These are phyloP conservation scores for Drosophila kepulauana DNA, from an alignment of 1,140 invertebrate genomes.

Conservation along the genomic window DNA sequence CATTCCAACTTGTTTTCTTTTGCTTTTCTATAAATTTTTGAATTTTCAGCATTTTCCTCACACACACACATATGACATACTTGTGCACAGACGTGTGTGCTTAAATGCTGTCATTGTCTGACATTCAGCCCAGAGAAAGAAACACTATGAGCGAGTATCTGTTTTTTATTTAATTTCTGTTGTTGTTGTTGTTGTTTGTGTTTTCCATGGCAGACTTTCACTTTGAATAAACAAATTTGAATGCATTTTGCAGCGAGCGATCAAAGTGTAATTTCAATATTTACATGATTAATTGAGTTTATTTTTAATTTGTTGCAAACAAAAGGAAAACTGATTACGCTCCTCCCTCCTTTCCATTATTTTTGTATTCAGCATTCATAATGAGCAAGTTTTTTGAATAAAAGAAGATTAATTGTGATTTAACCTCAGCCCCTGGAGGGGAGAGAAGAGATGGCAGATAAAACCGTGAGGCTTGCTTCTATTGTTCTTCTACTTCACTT, in stretches of 20 bases:
- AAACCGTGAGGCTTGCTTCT: conserved; percentile 4
- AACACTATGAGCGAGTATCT: conserved; percentile 1
- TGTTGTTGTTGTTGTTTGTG: background rate
- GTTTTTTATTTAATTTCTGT: background rate
- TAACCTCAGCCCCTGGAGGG: conserved; percentile 45
- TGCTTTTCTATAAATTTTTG: conserved; percentile 73
- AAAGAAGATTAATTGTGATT: conserved; percentile 77
- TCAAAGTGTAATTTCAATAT: conserved; percentile 58
- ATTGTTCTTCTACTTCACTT: conserved; percentile 31
- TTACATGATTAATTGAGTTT: conserved; percentile 81
- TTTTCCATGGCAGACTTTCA: conserved; percentile 3
- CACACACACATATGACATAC: conserved; percentile 42
- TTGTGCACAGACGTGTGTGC: conserved; percentile 48
- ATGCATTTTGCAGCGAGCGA: conserved; percentile 5
- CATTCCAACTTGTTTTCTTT: conserved; percentile 26
- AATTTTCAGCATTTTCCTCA: conserved; percentile 45
- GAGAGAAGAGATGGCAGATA: background rate
- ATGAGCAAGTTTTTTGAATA: conserved; percentile 48
- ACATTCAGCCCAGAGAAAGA: conserved; percentile 11
- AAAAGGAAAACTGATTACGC: conserved; percentile 72
- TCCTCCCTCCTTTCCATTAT: background rate
- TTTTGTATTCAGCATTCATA: conserved; percentile 22
- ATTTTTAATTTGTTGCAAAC: conserved; percentile 78
- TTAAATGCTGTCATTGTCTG: conserved; percentile 59
- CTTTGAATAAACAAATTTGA: conserved; percentile 38